Evolutionary conservation across 2,113 vertebrate genomes (phyloP).

Genomic region (Seriola dumerili): DNA sequence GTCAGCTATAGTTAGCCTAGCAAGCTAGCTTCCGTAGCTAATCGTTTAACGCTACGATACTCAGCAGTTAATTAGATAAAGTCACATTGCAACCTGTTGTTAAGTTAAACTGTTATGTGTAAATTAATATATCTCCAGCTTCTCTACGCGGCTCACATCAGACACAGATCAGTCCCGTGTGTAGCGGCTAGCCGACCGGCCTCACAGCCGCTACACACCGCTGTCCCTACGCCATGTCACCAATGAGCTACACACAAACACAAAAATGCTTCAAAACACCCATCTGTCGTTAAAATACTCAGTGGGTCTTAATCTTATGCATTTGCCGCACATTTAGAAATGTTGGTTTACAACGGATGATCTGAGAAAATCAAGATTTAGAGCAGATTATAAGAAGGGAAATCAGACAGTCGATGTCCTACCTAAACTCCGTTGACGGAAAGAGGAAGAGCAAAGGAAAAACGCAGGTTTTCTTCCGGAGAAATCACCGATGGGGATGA

Average conservation of each 20-base stretch:
- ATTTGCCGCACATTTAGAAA: not conserved
- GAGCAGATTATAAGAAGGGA: slow-evolving; percentile 58
- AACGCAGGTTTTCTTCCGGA: slow-evolving; percentile 84
- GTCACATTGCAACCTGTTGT: not conserved
- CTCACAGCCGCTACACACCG: slow-evolving; percentile 31
- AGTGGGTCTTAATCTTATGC: rapidly evolving
- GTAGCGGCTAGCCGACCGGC: slow-evolving; percentile 15
- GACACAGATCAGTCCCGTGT: rapidly evolving
- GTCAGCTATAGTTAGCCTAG: not conserved
- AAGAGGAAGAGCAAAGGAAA: slow-evolving; percentile 80
- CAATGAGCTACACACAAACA: slow-evolving; percentile 8
- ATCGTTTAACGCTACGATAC: not conserved
- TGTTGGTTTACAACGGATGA: slow-evolving; percentile 68
- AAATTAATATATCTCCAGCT: rapidly evolving
- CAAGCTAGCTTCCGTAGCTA: slow-evolving; percentile 3
- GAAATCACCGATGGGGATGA: slow-evolving; percentile 33
- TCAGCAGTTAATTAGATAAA: not conserved
- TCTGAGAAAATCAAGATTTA: slow-evolving; percentile 66
- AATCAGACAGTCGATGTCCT: slow-evolving; percentile 36
- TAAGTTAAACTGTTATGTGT: rapidly evolving
- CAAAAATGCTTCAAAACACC: not conserved
- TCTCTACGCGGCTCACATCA: rapidly evolving
- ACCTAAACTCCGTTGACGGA: slow-evolving; percentile 86
- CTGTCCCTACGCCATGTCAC: slow-evolving; percentile 59
- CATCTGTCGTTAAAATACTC: slow-evolving; percentile 37